Percentiles rank a stretch among this genome's conserved stretches.
Evolutionary conservation across 2,797 vertebrate genomes (phyloP).

Genomic region (Molossus alvarezi): DNA sequence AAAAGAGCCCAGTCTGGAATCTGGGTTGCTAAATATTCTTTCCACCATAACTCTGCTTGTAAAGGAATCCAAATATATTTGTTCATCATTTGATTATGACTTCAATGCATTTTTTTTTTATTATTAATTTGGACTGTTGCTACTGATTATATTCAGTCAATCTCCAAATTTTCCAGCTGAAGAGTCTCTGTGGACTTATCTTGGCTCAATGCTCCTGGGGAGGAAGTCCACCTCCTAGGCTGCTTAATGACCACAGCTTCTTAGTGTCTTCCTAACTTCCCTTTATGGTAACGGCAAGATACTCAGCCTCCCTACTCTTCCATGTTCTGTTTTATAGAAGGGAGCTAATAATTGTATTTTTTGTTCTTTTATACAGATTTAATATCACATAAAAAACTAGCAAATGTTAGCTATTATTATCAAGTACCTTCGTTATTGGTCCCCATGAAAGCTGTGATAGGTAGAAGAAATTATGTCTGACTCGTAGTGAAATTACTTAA

Average conservation of each 20-base stretch:
- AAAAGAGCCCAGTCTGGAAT: not conserved
- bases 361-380: not conserved
- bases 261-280: not conserved
- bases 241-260: not conserved
- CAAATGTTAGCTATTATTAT: not conserved
- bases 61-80: constrained; percentile 3
- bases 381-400: constrained; percentile 23
- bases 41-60: not conserved
- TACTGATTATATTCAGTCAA: not conserved
- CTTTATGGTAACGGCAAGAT: not conserved
- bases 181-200: not conserved
- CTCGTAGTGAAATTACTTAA: not conserved
- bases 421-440: not conserved
- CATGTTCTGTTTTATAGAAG: not conserved
- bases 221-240: not conserved
- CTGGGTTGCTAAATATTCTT: not conserved
- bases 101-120: not conserved
- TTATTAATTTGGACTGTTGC: not conserved
- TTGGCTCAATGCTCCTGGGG: not conserved
- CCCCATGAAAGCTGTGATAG: not conserved
- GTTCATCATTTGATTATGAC: not conserved
- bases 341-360: not conserved
- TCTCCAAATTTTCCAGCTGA: not conserved
- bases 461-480: not conserved
- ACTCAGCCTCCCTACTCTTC: not conserved